phyloP scores from a whole-genome alignment of 2,888 invertebrate species.

The Fissipunctia ypsillon region DNA sequence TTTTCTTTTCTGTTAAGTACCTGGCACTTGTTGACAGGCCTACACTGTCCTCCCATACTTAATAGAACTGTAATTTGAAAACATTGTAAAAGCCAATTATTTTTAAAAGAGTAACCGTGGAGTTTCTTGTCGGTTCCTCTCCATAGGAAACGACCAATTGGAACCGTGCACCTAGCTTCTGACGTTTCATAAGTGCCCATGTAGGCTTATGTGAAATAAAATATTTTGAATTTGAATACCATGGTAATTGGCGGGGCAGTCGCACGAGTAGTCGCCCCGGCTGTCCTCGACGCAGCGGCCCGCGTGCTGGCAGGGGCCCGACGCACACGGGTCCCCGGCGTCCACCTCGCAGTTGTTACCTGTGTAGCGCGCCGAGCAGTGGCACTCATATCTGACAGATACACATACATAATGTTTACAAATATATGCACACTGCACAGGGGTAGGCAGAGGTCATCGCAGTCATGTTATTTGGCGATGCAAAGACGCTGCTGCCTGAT shows the following conservation, averaged over 20 bases:
- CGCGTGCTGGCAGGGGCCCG: constrained; percentile 93
- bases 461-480: neutral
- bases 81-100: too few species aligned
- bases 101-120: too few species aligned
- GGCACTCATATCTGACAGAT: constrained; percentile 93
- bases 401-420: neutral
- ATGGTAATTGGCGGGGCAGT: constrained; percentile 92
- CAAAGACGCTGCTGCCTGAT: neutral
- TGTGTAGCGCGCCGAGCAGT: constrained; percentile 95
- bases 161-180: too few species aligned
- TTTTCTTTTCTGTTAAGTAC: too few species aligned
- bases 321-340: constrained; percentile 93
- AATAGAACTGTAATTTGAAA: too few species aligned
- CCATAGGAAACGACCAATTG: too few species aligned
- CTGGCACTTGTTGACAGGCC: too few species aligned
- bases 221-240: too few species aligned
- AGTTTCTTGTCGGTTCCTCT: too few species aligned
- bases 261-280: constrained; percentile 93
- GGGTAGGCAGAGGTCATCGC: neutral
- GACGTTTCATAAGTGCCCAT: too few species aligned
- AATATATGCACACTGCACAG: neutral
- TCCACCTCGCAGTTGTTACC: constrained; percentile 97
- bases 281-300: constrained; percentile 91
- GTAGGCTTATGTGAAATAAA: too few species aligned
- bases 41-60: too few species aligned